Evolutionary conservation across 2,888 invertebrate species (phyloP).

Genomic region (Tipula confusa): DNA sequence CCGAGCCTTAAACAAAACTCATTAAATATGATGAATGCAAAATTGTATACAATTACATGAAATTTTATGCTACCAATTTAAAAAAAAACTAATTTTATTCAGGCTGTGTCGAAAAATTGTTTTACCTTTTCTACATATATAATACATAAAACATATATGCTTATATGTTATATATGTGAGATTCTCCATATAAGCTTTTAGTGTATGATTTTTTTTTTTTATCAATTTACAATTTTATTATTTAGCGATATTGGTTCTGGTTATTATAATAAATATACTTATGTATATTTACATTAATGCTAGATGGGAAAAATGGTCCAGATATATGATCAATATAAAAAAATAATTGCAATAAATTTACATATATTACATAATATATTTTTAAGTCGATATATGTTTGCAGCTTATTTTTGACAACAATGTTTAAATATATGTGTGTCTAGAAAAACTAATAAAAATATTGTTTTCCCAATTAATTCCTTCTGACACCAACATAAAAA

Average conservation of each 20-base stretch:
- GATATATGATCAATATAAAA: neutral
- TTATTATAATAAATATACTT: neutral
- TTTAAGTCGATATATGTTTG: neutral
- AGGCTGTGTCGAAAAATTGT: neutral
- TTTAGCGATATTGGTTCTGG: neutral
- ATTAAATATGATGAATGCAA: conserved; percentile 8
- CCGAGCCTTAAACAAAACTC: neutral
- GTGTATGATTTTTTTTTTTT: neutral
- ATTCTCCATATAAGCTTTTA: neutral
- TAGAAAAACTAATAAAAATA: neutral
- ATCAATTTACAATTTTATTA: neutral
- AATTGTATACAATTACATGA: neutral
- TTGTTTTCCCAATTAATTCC: neutral
- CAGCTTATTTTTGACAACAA: neutral
- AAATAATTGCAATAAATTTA: neutral
- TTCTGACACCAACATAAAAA: neutral
- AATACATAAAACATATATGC: neutral
- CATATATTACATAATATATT: neutral
- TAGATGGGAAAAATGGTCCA: neutral
- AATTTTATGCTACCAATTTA: neutral
- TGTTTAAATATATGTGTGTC: neutral
- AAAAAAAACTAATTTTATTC: neutral
- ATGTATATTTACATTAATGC: neutral
- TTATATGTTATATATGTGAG: too few species aligned
- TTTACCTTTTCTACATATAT: neutral